Conservation (phyloP, 2,797 vertebrate genomes). For the Monodelphis domestica region DNA sequence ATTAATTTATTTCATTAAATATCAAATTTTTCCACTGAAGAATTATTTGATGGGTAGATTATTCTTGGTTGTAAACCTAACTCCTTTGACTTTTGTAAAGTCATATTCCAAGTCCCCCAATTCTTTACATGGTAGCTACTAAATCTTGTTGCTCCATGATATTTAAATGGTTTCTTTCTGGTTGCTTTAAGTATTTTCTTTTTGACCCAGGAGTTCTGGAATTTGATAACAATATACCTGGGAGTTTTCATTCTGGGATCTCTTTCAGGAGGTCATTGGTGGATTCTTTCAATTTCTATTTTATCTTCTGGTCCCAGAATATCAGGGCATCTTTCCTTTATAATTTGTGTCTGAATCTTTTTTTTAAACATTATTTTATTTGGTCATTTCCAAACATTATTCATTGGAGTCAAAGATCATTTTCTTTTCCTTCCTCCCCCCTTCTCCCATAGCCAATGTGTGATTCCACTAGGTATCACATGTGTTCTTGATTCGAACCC, state of each 20-base stretch:
- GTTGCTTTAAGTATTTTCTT: background rate
- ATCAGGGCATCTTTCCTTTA: background rate
- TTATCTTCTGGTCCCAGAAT: background rate
- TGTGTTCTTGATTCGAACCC: too few relatives aligned
- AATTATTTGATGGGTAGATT: background rate
- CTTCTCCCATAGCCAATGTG: too few relatives aligned
- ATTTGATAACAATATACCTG: background rate
- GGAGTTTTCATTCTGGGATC: background rate
- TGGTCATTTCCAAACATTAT: too few relatives aligned
- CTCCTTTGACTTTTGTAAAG: background rate
- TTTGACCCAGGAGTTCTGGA: background rate
- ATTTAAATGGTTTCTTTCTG: background rate
- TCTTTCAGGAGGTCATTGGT: background rate
- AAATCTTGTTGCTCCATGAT: background rate
- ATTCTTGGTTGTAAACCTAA: background rate
- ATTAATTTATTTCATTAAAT: background rate
- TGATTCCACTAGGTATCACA: too few relatives aligned
- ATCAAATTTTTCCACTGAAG: background rate
- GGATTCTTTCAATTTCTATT: background rate
- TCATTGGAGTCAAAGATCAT: too few relatives aligned
- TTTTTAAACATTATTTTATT: too few relatives aligned
- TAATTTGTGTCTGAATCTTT: too few relatives aligned
- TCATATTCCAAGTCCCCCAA: background rate
- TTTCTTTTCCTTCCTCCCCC: too few relatives aligned
- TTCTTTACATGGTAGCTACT: background rate